Base-by-base conservation (phyloP, 2,113 vertebrate genomes). In the Calidris pygmaea region DNA sequence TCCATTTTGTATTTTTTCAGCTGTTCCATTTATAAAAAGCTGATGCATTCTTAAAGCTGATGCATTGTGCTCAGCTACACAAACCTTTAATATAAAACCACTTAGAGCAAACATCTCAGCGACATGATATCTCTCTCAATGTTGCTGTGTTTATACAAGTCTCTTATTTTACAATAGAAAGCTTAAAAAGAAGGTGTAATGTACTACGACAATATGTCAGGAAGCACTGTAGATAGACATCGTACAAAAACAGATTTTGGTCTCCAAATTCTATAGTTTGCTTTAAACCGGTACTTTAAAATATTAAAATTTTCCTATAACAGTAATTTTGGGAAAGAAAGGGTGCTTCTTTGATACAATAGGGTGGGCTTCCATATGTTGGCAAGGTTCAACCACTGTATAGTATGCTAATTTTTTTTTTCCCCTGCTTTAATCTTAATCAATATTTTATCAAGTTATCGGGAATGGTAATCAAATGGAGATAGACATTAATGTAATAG, bases 151-250 rank as follows among this genome's bases (percentile, higher is more conserved):
- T 93, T 94, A 85, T 34, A 90, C 39, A 88, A 70, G 41, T 41
- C 60, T 85, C 37, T 8, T 93, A 65, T 89, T 94, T 96, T 75
- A 62, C 52, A 83, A 85, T 87, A 34, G 77, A 85, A 93, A 79
- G 7, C 48, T 66, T 80, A 27, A 76, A 87, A 83, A 90, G 9
- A 70, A 76, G 2, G 2, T 73, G 7, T 52, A 24, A 90, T 80
- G 37, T 88, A 39, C n/a, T 1, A 2, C 1, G 9, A 32, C 13
- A n/a, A 6, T 22, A 58, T 43, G 15, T 84, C 41, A 88, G 37
- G 65, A 59, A 88, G 32, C 53, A 16, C 10, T 91, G 9, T 45
- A 84, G 14, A 17, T 27, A 66, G 8, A 83, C 4, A 17, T 80
- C 10, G 34, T 76, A 66, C 37, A 74, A 86, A 96, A 55, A 1